Base-by-base conservation (phyloP, 2,888 invertebrate genomes). In the Tenthredo livida region DNA sequence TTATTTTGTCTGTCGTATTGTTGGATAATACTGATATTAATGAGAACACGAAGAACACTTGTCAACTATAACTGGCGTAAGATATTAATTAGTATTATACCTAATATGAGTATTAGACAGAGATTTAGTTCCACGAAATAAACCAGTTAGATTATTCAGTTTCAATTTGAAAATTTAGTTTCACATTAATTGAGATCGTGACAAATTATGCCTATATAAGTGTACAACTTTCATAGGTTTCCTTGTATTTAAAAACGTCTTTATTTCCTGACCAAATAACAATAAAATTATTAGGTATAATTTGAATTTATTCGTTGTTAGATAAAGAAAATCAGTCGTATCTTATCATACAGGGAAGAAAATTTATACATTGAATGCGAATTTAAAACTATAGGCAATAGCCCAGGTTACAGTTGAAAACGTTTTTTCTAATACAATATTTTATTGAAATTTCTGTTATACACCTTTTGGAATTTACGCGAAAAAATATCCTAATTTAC, bases 41-140 rank as follows among this genome's bases (percentile, higher is more conserved):
- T 12, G 54, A 77, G 50, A n/a, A n/a, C 77, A 29, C 77, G 77
- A 54, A 54, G 77, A 77, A 77, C 77, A 77, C 77, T 50, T 77
- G 77, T 77, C 50, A 54, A 77, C 77, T 77, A 67, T 33, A 47
- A 77, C 77, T 77, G 77, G 77, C 77, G 77, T 77, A 29, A 77
- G 77, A 50, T 77, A 77, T 54, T 77, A 33, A 54, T 50, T 54
- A 77, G 50, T 50, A 54, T 54, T 5, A 54, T 17, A 77, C 6
- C 33, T 15, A 77, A 54, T 54, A 2, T 21, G 40, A 43, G 43
- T n/a, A 43, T 73, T 73, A 6, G 72, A 43, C 72, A 73, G 40
- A n/a, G 72, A 21, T 73, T 73, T 4, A n/a, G n/a, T 73, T 73
- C n/a, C 40, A 73, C 15, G 2, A 70, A 33, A 70, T 70, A 70